Evolutionary conservation across 1,140 invertebrate species (phyloP).

Genomic region (Trissolcus basalis): DNA sequence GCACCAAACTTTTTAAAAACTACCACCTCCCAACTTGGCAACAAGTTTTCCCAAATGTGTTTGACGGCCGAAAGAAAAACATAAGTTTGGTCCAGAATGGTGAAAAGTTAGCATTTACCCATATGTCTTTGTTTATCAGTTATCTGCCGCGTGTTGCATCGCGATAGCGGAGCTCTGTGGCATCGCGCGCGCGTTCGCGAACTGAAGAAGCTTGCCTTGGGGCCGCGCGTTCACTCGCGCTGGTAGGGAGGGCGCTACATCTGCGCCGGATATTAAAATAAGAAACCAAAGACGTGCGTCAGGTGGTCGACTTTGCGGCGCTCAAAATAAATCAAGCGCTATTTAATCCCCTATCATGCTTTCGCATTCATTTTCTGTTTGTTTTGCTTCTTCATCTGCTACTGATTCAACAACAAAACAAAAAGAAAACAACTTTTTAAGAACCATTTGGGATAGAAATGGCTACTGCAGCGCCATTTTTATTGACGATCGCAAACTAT

Average conservation of each 20-base stretch:
- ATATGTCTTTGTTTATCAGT: constrained; percentile 42
- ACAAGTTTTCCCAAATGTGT: too few species aligned
- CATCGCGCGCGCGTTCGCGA: constrained; percentile 24
- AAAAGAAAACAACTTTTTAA: too few species aligned
- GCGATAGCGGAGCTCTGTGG: constrained; percentile 7
- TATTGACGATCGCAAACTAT: too few species aligned
- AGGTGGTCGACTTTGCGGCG: constrained; percentile 59
- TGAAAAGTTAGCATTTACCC: constrained; percentile 21
- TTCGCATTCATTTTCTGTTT: too few species aligned
- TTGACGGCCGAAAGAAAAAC: too few species aligned
- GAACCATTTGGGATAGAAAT: too few species aligned
- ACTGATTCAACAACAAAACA: too few species aligned
- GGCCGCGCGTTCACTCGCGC: constrained; percentile 32
- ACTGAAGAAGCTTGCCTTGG: constrained; percentile 63
- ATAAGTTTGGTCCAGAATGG: too few species aligned
- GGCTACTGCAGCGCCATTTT: too few species aligned
- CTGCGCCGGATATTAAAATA: constrained; percentile 49
- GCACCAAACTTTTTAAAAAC: too few species aligned
- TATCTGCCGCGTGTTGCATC: constrained; percentile 2
- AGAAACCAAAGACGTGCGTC: constrained; percentile 58
- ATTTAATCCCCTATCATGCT: neutral
- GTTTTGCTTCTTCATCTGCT: too few species aligned
- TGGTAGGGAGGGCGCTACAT: constrained; percentile 18
- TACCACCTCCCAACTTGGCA: too few species aligned
- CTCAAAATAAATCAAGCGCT: constrained; percentile 36